Base-by-base conservation (phyloP, 1,140 invertebrate genomes). In the Zeugodacus cucurbitae region DNA sequence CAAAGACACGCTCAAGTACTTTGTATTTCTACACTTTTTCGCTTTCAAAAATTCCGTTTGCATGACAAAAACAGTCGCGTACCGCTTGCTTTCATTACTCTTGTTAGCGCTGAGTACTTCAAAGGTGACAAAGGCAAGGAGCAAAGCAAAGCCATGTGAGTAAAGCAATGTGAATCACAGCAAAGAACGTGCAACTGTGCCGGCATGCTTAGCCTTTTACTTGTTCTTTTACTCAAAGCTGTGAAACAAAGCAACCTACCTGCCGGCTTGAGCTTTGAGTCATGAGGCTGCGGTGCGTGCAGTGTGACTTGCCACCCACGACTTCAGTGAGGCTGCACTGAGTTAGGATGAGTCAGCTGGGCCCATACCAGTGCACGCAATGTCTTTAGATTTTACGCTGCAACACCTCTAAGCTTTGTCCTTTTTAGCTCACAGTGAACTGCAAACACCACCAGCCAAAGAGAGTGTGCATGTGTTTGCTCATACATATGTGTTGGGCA, bases 1-100 rank as follows among this genome's bases (percentile, higher is more conserved):
- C 74, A 82, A 48, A 82, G 74, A 82, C 74, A 82, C 37, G 74
- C 74, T 82, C 41, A 82, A 48, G 74, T 82, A 82, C 44, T 82
- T 82, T 82, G n/a, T 41, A 48, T 82, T 82, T 48, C 74, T 54
- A 48, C 44, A 26, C 74, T 26, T 82, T 78, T 82, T 82, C 26
- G 20, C 44, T 82, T 82, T 82, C 4, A 82, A 82, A 44, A 82
- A 48, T 82, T 82, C 48, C n/a, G 74, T 82, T 82, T 82, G 41
- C 74, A 82, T 48, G n/a, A 82, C 74, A 82, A 82, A 82, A 82
- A 48, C 41, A n/a, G 41, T 41, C 41, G 74, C 41, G 74, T 82
- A 82, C 22, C 32, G 74, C n/a, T 82, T 82, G 41, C 74, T 48
- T 48, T 48, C 41, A 44, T 82, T 82, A 34, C 37, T 74, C 70